Base-by-base conservation (phyloP, 2,113 vertebrate species). In the Hydrochoerus hydrochaeris region DNA sequence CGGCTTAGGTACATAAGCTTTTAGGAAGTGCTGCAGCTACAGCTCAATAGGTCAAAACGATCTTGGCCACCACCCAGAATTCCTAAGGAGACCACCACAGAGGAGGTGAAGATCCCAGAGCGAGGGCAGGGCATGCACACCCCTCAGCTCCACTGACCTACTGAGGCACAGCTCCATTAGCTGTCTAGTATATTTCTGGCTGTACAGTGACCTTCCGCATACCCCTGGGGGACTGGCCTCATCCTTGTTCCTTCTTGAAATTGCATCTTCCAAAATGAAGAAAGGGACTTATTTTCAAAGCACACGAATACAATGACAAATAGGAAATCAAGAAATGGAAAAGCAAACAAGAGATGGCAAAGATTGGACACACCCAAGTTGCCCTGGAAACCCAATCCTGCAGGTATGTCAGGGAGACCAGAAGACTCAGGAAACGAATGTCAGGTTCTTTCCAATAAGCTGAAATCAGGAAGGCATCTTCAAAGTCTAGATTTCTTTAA, bases 161-260 rank as follows among this genome's bases (percentile, higher is more conserved):
- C 1, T 19, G 0, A 12, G 2, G 12, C 46, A n/a, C 16, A 32
- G 75, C 9, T 67, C 13, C 6, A 1, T 3, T 13, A 0, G 17
- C 26, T 13, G 0, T 4, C 16, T 7, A 14, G 35, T 11, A 10
- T 12, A 20, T 14, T 78, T 73, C 22, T 24, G n/a, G 8, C n/a
- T 30, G 35, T 1, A 14, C 11, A 46, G 80, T 35, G 0, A 14
- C 13, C 26, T 26, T 24, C 73, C 73, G 2, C 0, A 11, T 60
- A 32, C 13, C 3, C 1, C 1, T 0, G 30, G 19, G 24, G 46
- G 41, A 82, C 7, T 3, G 52, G 14, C 13, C 80, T 46, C 19
- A 8, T 8, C 26, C 13, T 65, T 38, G 35, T 22, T 78, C 22
- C 49, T 73, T 44, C n/a, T 26, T 1, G 24, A 38, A 41, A 24